A percentile compares a stretch with the other conserved stretches of the same genome.
Conservation (phyloP, 2,113 vertebrate species). For the Lethenteron camtschaticum region DNA sequence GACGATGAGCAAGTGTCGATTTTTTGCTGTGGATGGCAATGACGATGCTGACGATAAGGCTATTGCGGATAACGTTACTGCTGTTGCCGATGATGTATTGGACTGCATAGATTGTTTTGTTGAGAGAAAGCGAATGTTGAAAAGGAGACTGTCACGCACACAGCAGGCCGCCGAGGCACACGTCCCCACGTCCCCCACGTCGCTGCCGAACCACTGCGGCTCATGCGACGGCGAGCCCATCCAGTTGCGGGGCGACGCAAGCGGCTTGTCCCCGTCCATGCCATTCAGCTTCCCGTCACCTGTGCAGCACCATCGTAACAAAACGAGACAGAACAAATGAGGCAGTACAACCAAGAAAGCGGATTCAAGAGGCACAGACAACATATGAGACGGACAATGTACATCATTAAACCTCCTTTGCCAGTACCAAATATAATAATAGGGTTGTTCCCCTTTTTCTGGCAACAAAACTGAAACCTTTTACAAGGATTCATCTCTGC, state of each 20-base stretch:
- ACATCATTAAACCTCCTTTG: too few species aligned
- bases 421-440: too few species aligned
- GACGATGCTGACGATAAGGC: neutral
- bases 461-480: too few species aligned
- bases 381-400: neutral
- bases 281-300: constrained; percentile 73
- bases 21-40: neutral
- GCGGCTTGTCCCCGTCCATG: constrained; percentile 56
- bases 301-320: constrained; percentile 18
- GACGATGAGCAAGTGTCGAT: neutral
- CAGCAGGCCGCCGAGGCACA: constrained; percentile 70
- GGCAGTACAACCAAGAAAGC: neutral
- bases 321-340: neutral
- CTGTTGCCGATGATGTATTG: neutral
- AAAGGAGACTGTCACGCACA: constrained; percentile 29
- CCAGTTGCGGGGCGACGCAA: constrained; percentile 62
- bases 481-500: too few species aligned
- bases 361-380: neutral
- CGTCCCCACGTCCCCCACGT: constrained; percentile 46
- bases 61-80: neutral
- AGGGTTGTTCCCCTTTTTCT: too few species aligned
- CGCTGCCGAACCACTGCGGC: constrained; percentile 92
- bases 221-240: constrained; percentile 83
- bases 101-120: neutral
- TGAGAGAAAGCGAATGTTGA: neutral